These are phyloP conservation scores for Heteromyza rotundicornis DNA, from an alignment of 2,888 invertebrate species.

Conservation along the genomic window DNA sequence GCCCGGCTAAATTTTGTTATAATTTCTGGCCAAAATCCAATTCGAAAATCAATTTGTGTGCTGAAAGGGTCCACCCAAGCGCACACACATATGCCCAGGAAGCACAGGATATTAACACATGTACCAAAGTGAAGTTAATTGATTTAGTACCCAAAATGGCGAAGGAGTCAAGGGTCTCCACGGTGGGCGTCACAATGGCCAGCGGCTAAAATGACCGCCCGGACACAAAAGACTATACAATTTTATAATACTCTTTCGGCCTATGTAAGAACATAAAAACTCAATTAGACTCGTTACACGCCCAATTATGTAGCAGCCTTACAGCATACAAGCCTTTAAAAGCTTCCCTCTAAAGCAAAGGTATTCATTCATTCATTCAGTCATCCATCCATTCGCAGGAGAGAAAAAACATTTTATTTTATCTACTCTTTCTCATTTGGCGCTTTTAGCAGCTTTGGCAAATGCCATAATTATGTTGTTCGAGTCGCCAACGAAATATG, in stretches of 20 bases:
- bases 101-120: constrained; percentile 58
- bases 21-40: constrained; percentile 29
- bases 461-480: constrained; percentile 50
- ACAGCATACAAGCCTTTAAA: not conserved
- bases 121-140: constrained; percentile 52
- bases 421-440: too few species aligned
- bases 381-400: constrained; percentile 30
- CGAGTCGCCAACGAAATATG: constrained; percentile 51
- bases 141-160: constrained; percentile 44
- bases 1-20: constrained; percentile 19
- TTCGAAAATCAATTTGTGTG: constrained; percentile 28
- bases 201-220: constrained; percentile 43
- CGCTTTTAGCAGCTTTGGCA: not conserved
- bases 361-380: too few species aligned
- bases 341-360: constrained; percentile 17
- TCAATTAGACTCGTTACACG: constrained; percentile 63
- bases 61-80: not conserved
- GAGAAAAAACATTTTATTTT: not conserved
- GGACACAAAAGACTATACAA: not conserved
- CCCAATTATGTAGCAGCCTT: constrained; percentile 50
- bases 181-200: constrained; percentile 52
- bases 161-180: not conserved
- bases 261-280: constrained; percentile 56
- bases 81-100: too few species aligned
- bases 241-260: not conserved